Evolutionary conservation across 2,888 invertebrate species (phyloP).

Genomic region (Lithosia quadra): DNA sequence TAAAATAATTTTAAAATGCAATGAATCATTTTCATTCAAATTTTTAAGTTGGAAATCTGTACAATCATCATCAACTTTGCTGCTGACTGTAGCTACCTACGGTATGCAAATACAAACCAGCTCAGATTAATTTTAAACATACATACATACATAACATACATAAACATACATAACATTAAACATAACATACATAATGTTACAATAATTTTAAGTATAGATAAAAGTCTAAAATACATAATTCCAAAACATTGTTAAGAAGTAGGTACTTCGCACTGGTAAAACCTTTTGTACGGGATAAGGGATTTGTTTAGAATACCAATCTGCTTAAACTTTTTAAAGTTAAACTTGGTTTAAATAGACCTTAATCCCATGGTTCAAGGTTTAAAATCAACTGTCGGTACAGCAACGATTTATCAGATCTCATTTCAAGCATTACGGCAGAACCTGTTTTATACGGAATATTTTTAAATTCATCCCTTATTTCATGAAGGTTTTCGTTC

Average conservation of each 20-base stretch:
- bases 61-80: too few species aligned
- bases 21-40: too few species aligned
- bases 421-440: conserved; percentile 45
- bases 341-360: conserved; percentile 1
- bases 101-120: too few species aligned
- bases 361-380: conserved; percentile 11
- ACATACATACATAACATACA: too few species aligned
- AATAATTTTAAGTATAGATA: too few species aligned
- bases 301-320: conserved; percentile 53
- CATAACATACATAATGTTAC: too few species aligned
- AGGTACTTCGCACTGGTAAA: conserved; percentile 34
- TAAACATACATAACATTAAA: too few species aligned
- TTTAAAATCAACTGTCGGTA: conserved; percentile 6
- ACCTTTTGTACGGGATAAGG: conserved; percentile 41
- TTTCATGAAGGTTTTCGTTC: conserved; percentile 16
- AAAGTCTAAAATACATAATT: background rate
- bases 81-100: too few species aligned
- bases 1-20: too few species aligned
- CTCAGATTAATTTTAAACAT: too few species aligned
- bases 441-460: conserved; percentile 36
- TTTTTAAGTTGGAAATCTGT: too few species aligned
- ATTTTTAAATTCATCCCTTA: conserved; percentile 22
- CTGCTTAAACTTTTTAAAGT: conserved; percentile 42
- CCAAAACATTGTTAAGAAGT: conserved; percentile 28
- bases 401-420: conserved; percentile 17